Base-by-base conservation (phyloP, 2,113 vertebrate genomes). In the Periophthalmodon schlosseri region DNA sequence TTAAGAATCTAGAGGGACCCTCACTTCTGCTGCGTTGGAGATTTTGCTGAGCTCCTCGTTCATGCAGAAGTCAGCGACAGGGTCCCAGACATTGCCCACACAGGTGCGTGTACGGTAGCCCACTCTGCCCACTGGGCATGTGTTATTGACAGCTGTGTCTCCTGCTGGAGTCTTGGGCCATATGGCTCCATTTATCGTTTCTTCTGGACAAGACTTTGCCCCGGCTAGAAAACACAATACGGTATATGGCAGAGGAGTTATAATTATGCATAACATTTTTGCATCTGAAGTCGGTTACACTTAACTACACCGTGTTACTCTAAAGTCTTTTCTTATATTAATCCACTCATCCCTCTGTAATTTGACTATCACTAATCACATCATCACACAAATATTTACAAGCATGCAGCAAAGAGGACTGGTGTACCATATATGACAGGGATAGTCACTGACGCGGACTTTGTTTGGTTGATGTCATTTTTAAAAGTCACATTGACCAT, bases 101-200 rank as follows among this genome's bases (percentile, higher is more conserved):
- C 93, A 94, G 0, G 69, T 73, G 0, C 92, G 90, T 9, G 79
- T 74, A 34, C 23, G 71, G 9, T 21, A 77, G 0, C 93, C 93
- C 6, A 79, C 57, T 61, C 16, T 81, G 4, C 69, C 87, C 0
- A 0, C 0, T 1, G 18, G 0, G 73, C 93, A 94, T 0, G 34
- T 36, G 1, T 0, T n/a, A 57, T 57, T 80, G 16, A 79, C 6
- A 9, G 87, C 74, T 4, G 70, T 91, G 3, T 5, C 1, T 2
- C 34, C 68, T 24, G 0, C 0, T 67, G 93, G 92, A 20, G 89
- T 79, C 13, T 78, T 84, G 2, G 92, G 92, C 93, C 93, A 87
- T 0, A 0, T 0, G 0, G 52, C 33, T 5, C 16, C 75, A 20
- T 73, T 0, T 0, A 3, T 0, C 0, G 0, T 0, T 0, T 74